Conservation (phyloP, 2,797 vertebrate genomes). For the Rhabdophis nuchalis region DNA sequence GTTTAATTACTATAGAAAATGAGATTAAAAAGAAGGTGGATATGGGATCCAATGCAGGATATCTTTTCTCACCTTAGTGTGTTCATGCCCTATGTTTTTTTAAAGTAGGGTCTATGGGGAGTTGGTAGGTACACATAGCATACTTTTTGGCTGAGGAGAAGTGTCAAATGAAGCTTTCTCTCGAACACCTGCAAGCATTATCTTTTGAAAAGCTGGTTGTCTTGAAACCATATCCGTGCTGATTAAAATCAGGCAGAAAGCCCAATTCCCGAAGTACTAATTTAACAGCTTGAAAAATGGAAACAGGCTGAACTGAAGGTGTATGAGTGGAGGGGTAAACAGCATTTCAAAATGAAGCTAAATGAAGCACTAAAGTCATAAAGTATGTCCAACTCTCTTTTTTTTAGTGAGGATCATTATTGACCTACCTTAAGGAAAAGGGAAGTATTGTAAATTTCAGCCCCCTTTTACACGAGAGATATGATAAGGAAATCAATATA, state of each 20-base stretch:
- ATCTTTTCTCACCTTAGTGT: background rate
- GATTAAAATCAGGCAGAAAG: conserved; percentile 48
- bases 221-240: conserved; percentile 41
- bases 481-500: conserved; percentile 24
- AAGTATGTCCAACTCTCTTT: conserved; percentile 11
- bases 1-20: background rate
- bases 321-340: background rate
- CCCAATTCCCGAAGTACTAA: conserved; percentile 49
- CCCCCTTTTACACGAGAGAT: conserved; percentile 36
- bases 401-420: conserved; percentile 32
- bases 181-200: conserved; percentile 40
- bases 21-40: background rate
- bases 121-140: background rate
- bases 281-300: conserved; percentile 49
- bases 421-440: conserved; percentile 34
- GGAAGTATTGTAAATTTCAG: conserved; percentile 22
- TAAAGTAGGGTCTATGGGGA: background rate
- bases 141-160: background rate
- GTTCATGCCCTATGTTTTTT: background rate
- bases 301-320: conserved; percentile 24
- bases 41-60: background rate
- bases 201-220: conserved; percentile 38
- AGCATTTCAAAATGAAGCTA: conserved; percentile 52
- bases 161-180: conserved; percentile 38
- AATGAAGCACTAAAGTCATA: conserved; percentile 31